These are phyloP conservation scores for Phacellophora camtschatica DNA, from an alignment of 30 jellyfish, hydroid and myxozoan species.

Conservation along the genomic window DNA sequence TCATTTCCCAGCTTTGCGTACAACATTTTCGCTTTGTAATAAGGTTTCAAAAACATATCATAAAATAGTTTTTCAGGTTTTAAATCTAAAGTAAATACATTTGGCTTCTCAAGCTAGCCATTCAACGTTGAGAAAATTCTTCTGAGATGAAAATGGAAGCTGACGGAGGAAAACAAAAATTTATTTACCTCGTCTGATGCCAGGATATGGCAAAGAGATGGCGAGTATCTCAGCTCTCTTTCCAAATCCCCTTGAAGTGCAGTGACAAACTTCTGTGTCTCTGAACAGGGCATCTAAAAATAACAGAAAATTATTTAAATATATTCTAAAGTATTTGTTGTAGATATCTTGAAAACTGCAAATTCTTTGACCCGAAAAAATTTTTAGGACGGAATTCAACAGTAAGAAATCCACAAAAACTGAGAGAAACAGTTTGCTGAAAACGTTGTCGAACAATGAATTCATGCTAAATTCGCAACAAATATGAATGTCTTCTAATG, in stretches of 20 bases:
- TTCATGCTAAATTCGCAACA: too few species aligned
- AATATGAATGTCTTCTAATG: too few species aligned
- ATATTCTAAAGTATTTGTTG: neutral
- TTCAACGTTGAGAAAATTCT: too few species aligned
- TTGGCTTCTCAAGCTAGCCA: too few species aligned
- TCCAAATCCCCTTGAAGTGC: constrained; percentile 52
- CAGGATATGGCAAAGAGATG: constrained; percentile 45
- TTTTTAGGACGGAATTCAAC: neutral
- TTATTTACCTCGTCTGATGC: constrained; percentile 55
- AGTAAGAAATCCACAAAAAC: neutral
- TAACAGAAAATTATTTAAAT: neutral
- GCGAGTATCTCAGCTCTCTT: constrained; percentile 30
- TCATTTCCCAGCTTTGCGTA: too few species aligned
- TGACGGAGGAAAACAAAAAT: constrained; percentile 11
- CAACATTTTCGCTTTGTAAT: too few species aligned
- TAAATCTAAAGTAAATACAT: too few species aligned
- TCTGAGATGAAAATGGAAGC: neutral
- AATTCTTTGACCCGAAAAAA: neutral
- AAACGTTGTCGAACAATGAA: too few species aligned
- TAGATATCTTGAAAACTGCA: too few species aligned
- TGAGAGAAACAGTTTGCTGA: too few species aligned
- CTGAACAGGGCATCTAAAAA: constrained; percentile 78
- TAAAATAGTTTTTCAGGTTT: too few species aligned
- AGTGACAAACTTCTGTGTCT: constrained; percentile 39
- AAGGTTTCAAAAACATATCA: too few species aligned